Percentiles rank a stretch among this genome's conserved stretches.
phyloP scores from a whole-genome alignment of 2,113 vertebrate species.

The Varanus salvator region DNA sequence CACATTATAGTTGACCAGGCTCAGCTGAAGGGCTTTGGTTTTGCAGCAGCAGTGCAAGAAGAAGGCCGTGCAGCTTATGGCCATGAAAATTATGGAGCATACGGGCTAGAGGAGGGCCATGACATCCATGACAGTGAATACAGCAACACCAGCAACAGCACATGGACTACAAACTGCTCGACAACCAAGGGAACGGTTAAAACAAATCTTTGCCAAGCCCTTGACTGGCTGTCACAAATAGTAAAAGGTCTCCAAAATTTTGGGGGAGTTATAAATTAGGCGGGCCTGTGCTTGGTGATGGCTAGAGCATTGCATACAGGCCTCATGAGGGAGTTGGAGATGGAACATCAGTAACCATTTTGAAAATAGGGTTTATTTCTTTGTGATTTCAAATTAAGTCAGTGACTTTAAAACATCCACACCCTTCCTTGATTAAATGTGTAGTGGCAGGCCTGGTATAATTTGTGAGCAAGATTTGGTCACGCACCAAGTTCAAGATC shows the following conservation, averaged over 20 bases:
- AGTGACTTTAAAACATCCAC: too few species aligned
- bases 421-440: too few species aligned
- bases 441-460: too few species aligned
- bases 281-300: neutral
- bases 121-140: neutral
- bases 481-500: too few species aligned
- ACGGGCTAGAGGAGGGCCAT: neutral
- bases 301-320: neutral
- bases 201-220: neutral
- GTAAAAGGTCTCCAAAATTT: neutral
- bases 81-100: too few species aligned
- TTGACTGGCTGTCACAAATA: neutral
- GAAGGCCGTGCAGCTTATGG: neutral
- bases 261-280: too few species aligned
- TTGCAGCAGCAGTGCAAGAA: neutral
- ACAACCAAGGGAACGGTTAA: too few species aligned
- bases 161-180: neutral
- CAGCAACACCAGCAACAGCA: neutral
- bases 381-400: too few species aligned
- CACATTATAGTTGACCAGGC: neutral
- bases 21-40: neutral
- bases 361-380: too few species aligned
- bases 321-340: neutral
- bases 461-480: too few species aligned
- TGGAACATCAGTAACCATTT: too few species aligned